A percentile compares a stretch with the other conserved stretches of the same genome.
phyloP scores from a whole-genome alignment of 2,797 vertebrate genomes.

The Merluccius polli region DNA sequence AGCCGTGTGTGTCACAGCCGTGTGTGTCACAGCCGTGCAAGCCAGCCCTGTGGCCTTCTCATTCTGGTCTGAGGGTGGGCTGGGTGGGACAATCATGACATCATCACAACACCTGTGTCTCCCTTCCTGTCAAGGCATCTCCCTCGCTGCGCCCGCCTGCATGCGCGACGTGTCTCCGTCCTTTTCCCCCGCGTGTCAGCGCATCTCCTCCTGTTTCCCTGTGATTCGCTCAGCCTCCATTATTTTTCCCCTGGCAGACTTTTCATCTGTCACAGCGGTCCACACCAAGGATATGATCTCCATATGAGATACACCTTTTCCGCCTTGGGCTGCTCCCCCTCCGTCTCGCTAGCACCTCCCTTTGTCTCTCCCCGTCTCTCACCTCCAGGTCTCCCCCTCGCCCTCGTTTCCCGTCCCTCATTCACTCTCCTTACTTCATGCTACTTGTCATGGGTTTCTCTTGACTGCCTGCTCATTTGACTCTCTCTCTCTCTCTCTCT shows the following conservation, averaged over 20 bases:
- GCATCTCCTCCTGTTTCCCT: neutral
- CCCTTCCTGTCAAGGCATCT: neutral
- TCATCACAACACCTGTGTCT: neutral
- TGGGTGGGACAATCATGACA: neutral
- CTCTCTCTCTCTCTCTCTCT: neutral
- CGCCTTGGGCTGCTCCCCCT: slow-evolving; percentile 38
- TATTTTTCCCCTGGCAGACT: slow-evolving; percentile 36
- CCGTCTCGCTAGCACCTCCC: neutral
- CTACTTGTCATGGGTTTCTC: neutral
- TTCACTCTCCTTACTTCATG: slow-evolving; percentile 9
- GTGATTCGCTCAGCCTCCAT: slow-evolving; percentile 16
- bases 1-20: neutral
- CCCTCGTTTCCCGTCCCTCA: slow-evolving; percentile 7
- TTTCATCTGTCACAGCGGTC: slow-evolving; percentile 44
- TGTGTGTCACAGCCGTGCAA: neutral
- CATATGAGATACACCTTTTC: slow-evolving; percentile 59
- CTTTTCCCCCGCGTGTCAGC: neutral
- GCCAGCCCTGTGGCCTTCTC: neutral
- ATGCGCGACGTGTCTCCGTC: neutral
- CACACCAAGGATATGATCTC: slow-evolving; percentile 61
- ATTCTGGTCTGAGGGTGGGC: neutral
- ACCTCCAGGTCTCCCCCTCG: neutral
- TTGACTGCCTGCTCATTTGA: neutral
- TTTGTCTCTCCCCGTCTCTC: slow-evolving; percentile 12
- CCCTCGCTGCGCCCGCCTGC: neutral